phyloP scores from a whole-genome alignment of 2,888 invertebrate species.

The Drosophila lacicola region DNA sequence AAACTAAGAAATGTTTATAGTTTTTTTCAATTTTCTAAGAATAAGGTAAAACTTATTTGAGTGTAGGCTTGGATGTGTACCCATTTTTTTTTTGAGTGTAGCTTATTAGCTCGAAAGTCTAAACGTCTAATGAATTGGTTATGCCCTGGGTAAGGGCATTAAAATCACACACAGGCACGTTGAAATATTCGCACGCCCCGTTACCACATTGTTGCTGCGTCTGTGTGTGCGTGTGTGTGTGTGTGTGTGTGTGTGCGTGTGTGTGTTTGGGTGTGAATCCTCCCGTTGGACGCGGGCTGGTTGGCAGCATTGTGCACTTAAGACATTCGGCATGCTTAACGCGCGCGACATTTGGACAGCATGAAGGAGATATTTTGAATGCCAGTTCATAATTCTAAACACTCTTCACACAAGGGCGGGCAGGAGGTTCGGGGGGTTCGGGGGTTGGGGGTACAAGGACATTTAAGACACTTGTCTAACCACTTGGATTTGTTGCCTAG shows the following conservation, averaged over 20 bases:
- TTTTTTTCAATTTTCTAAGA: no score
- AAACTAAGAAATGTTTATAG: no score
- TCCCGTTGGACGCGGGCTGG: slow-evolving; percentile 2
- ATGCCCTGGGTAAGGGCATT: slow-evolving; percentile 31
- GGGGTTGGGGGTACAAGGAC: not conserved
- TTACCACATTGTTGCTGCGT: slow-evolving; percentile 34
- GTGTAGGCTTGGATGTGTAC: no score
- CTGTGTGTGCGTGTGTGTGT: not conserved
- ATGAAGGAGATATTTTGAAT: slow-evolving; percentile 34
- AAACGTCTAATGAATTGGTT: not conserved
- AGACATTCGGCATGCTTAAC: slow-evolving; percentile 48
- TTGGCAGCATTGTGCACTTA: slow-evolving; percentile 46
- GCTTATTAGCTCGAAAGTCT: not conserved
- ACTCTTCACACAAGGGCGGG: not conserved
- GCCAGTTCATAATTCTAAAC: slow-evolving; percentile 43
- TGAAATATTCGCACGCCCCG: slow-evolving; percentile 67
- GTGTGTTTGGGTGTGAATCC: slow-evolving; percentile 1
- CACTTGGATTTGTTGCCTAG: slow-evolving; percentile 11
- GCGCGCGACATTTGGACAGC: slow-evolving; percentile 45
- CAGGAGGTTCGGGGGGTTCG: not conserved
- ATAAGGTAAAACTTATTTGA: no score
- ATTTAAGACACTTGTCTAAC: slow-evolving; percentile 20
- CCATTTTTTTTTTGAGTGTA: no score
- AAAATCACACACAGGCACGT: slow-evolving; percentile 47
- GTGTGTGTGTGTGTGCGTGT: slow-evolving; percentile 1